Percentiles rank a stretch among this genome's conserved stretches.
phyloP scores from a whole-genome alignment of 1,140 invertebrate genomes.

The Drosophila serrata region DNA sequence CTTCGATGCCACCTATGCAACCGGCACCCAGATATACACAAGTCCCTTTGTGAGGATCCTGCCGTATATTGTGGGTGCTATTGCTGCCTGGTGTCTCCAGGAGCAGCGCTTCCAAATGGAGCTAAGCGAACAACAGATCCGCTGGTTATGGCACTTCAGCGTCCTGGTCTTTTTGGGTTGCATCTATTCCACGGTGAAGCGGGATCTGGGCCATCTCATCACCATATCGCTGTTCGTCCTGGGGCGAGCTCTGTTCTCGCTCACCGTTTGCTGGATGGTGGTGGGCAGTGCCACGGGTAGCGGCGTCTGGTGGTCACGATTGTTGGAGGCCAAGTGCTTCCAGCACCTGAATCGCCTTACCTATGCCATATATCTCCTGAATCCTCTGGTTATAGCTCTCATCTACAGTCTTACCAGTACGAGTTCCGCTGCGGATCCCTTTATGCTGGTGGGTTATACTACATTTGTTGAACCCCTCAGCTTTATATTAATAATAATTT shows the following conservation, averaged over 20 bases:
- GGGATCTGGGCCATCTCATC: constrained; percentile 66
- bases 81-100: constrained; percentile 68
- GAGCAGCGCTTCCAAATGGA: constrained; percentile 49
- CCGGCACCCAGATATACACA: constrained; percentile 78
- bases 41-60: constrained; percentile 78
- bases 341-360: constrained; percentile 81
- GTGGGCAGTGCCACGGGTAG: constrained; percentile 73
- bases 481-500: background rate
- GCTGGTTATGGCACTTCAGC: constrained; percentile 68
- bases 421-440: constrained; percentile 75
- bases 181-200: constrained; percentile 75
- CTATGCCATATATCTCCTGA: constrained; percentile 81
- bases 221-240: constrained; percentile 68
- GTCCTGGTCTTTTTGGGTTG: constrained; percentile 61
- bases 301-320: constrained; percentile 76
- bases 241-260: constrained; percentile 65
- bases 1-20: constrained; percentile 72
- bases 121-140: constrained; percentile 58
- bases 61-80: constrained; percentile 77
- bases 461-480: background rate
- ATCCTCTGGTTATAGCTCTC: constrained; percentile 78
- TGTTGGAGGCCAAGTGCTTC: constrained; percentile 73
- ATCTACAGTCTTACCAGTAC: constrained; percentile 68
- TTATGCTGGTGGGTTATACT: constrained; percentile 66
- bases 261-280: constrained; percentile 80